phyloP scores from a whole-genome alignment of 2,797 vertebrate species.

The Paratrypauchen microcephalus region DNA sequence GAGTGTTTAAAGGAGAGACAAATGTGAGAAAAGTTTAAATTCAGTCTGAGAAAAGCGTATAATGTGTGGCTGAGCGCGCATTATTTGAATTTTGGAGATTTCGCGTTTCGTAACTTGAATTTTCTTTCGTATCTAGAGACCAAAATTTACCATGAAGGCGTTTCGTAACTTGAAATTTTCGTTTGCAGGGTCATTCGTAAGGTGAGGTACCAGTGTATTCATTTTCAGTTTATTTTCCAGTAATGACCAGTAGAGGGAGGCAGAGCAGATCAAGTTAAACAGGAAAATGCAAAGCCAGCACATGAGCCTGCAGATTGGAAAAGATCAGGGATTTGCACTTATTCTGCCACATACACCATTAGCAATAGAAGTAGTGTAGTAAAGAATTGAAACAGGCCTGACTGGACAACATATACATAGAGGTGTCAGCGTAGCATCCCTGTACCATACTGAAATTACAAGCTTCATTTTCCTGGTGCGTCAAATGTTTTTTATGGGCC shows the following conservation, averaged over 20 bases:
- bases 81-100: too few species aligned
- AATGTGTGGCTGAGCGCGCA: too few species aligned
- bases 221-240: background rate
- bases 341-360: conserved; percentile 13
- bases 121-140: too few species aligned
- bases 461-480: conserved; percentile 18
- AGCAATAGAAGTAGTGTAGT: conserved; percentile 15
- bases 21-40: too few species aligned
- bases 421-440: conserved; percentile 35
- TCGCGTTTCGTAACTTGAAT: too few species aligned
- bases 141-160: too few species aligned
- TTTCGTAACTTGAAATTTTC: too few species aligned
- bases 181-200: too few species aligned
- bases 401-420: conserved; percentile 54
- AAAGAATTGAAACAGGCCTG: conserved; percentile 21
- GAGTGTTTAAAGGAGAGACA: too few species aligned
- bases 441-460: conserved; percentile 58
- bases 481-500: conserved; percentile 19
- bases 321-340: conserved; percentile 10
- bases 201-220: too few species aligned
- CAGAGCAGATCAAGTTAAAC: conserved; percentile 18
- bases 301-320: background rate
- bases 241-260: conserved; percentile 55
- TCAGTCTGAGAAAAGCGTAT: too few species aligned
- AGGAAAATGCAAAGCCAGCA: background rate